These are phyloP conservation scores for Gambusia holbrooki DNA, from an alignment of 2,113 vertebrate species.

Conservation along the genomic window DNA sequence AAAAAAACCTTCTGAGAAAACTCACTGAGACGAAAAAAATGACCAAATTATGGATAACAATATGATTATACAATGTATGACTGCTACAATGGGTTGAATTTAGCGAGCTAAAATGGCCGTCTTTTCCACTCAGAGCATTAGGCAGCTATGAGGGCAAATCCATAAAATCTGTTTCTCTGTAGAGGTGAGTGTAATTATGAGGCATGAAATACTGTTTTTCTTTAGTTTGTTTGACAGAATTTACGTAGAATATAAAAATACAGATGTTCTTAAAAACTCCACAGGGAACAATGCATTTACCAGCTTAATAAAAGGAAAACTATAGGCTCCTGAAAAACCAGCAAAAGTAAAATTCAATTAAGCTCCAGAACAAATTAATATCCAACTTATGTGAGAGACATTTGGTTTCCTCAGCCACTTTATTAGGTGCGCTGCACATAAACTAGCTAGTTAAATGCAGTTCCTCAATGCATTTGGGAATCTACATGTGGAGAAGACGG, in stretches of 20 bases:
- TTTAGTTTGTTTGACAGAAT: neutral
- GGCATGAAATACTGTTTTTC: neutral
- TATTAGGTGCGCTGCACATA: too few relatives aligned
- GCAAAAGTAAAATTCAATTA: neutral
- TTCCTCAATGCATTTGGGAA: too few relatives aligned
- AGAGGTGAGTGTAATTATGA: neutral
- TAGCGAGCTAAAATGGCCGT: neutral
- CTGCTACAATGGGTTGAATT: neutral
- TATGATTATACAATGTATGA: slow-evolving; percentile 8
- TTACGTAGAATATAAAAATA: too few relatives aligned
- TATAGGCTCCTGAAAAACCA: too few relatives aligned
- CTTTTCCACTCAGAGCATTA: neutral
- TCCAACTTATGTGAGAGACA: neutral
- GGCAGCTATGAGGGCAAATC: neutral
- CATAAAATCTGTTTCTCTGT: neutral
- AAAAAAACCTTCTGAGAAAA: slow-evolving; percentile 10
- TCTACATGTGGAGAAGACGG: too few relatives aligned
- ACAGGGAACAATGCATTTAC: too few relatives aligned
- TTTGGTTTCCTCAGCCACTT: neutral
- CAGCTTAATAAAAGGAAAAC: too few relatives aligned
- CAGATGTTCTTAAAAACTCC: too few relatives aligned
- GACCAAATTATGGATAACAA: slow-evolving; percentile 37
- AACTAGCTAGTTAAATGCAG: too few relatives aligned
- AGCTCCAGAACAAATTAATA: neutral
- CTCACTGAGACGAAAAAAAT: slow-evolving; percentile 9